Evolutionary conservation across 64 coral and sea anemone species (phyloP), one percentile per base, ranked within the genome.

Genomic region (Exaiptasia diaphana): DNA sequence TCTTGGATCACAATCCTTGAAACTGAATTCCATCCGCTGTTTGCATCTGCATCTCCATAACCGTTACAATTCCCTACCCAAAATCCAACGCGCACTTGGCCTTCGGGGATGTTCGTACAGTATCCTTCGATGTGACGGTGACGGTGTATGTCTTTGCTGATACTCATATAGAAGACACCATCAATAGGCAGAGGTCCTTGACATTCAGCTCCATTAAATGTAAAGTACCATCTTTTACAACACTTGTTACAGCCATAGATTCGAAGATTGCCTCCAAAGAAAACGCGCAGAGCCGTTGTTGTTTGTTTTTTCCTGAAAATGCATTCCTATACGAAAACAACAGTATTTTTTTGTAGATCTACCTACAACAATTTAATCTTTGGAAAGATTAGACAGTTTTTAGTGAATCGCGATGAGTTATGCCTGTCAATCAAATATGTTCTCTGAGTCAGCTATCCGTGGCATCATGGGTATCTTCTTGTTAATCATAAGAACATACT

Each of bases 211-310:
- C 61, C 78, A 29, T 82, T 68, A 23, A 82, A 82, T 34, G 78
- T 82, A 30, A 82, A 82, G 27, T 67, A 68, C 78, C 78, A 68
- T n/a, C 78, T 35, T 57, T 54, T 52, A 15, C 50, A 52, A 33
- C 74, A 77, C 18, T 17, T 28, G 4, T 49, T 44, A 37, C 30
- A 3, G n/a, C 43, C 21, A 0, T 20, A 0, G 5, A 81, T 12
- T 5, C 78, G 38, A 22, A 81, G 41, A 20, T 10, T 43, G 14
- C 78, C 78, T 45, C 24, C 62, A 9, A 27, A 81, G 28, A 14
- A 36, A 18, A 81, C 78, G 35, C 42, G 59, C 9, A 81, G 60
- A 22, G 41, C 23, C 14, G 78, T 81, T 17, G 31, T 46, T 9
- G 14, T 2, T 13, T 65, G 18, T 24, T 68, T 81, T 18, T 81